Evolutionary conservation across 2,888 invertebrate genomes (phyloP).

Genomic region (Eilema depressum): DNA sequence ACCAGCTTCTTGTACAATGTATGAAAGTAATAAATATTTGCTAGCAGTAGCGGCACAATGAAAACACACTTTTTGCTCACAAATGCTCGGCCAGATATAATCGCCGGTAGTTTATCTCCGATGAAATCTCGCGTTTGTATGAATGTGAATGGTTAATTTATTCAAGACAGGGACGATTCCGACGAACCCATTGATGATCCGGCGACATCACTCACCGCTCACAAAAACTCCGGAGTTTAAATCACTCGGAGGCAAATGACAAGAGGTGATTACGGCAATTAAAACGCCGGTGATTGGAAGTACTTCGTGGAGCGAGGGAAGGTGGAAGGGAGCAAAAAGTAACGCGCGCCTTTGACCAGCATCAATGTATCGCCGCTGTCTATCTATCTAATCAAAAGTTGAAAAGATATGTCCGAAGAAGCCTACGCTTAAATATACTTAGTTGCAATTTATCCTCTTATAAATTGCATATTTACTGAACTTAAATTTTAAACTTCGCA

Average conservation of each 20-base stretch:
- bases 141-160: slow-evolving; percentile 53
- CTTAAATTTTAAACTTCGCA: no score
- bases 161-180: slow-evolving; percentile 50
- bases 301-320: slow-evolving; percentile 10
- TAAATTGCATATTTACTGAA: not conserved
- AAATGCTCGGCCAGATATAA: slow-evolving; percentile 44
- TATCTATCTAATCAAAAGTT: not conserved
- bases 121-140: slow-evolving; percentile 48
- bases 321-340: slow-evolving; percentile 34
- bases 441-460: not conserved
- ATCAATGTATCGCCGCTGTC: slow-evolving; percentile 24
- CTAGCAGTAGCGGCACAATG: slow-evolving; percentile 37
- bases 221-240: slow-evolving; percentile 53
- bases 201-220: slow-evolving; percentile 39
- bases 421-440: not conserved
- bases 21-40: slow-evolving; percentile 13
- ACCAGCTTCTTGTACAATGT: not conserved
- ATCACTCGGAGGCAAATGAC: slow-evolving; percentile 69
- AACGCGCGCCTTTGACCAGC: slow-evolving; percentile 24
- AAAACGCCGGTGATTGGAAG: slow-evolving; percentile 50
- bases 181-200: slow-evolving; percentile 53
- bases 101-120: slow-evolving; percentile 44
- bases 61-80: slow-evolving; percentile 36
- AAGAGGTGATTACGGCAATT: slow-evolving; percentile 68
- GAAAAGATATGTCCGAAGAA: not conserved